Conservation (phyloP, 2,113 vertebrate species). For the Pyrgilauda ruficollis region DNA sequence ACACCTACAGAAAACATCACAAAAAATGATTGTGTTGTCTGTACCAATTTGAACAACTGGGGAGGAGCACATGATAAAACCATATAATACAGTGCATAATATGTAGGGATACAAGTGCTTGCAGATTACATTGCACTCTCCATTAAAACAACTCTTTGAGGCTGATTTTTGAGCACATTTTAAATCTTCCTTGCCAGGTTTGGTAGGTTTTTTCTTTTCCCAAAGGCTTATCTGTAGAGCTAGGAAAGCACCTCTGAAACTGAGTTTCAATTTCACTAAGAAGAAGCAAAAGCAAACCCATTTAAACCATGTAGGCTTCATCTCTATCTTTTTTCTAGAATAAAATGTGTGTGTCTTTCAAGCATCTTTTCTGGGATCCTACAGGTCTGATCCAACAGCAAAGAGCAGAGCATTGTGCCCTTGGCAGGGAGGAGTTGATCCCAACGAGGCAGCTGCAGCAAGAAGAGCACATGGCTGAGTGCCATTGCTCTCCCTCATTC, state of each 20-base stretch:
- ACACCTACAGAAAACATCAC: neutral
- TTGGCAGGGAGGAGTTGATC: fast-evolving
- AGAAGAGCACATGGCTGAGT: neutral
- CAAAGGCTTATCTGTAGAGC: neutral
- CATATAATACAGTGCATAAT: neutral
- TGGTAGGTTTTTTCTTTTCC: fast-evolving
- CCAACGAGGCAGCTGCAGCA: neutral
- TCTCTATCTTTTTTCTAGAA: neutral
- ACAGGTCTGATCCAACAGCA: neutral
- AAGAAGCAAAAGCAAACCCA: neutral
- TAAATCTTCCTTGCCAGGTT: neutral
- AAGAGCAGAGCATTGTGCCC: neutral
- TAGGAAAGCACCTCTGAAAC: neutral
- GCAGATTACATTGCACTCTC: neutral
- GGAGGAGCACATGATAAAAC: neutral
- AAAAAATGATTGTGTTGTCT: neutral
- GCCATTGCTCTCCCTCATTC: neutral
- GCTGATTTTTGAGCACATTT: neutral
- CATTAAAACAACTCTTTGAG: neutral
- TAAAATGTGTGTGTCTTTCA: neutral
- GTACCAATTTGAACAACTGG: neutral
- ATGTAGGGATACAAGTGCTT: neutral
- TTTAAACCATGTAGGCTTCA: neutral
- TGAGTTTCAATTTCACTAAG: neutral
- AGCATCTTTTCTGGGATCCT: neutral